Base-by-base conservation (phyloP, 2,797 vertebrate species). In the Acanthurus leucopareius region DNA sequence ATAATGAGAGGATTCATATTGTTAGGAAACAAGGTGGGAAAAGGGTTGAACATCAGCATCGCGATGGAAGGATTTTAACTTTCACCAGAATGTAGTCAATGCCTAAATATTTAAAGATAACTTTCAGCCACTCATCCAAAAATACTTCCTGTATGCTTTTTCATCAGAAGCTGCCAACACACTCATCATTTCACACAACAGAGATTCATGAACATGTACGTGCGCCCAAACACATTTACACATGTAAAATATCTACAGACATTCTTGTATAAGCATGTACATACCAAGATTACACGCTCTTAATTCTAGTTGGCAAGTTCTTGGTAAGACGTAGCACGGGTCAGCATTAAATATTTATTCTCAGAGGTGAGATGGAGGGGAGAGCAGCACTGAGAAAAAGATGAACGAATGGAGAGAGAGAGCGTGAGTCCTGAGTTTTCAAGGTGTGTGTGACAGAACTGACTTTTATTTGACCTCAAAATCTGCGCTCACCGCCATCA, bases 261-360 rank as follows among this genome's bases (percentile, higher is more conserved):
- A 10, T 7, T 48, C 38, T 19, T 47, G 20, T 42, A 62, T 53
- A 20, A 71, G 22, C 15, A 35, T 19, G 40, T 3, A 7, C 15
- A 54, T 16, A 10, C 45, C 10, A 13, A 47, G 11, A 47, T 11
- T 19, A 76, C 10, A 69, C 0, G 7, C 53, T 61, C 13, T 62
- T 57, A 20, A 65, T 66, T 62, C 0, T 3, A 59, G 38, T 7
- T 35, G 32, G 32, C 32, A 7, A 35, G 32, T 35, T 35, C 32
- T 16, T 32, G 42, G 56, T 53, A 19, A 80, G 51, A 76, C 0
- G 13, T 78, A 68, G 56, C 19, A 6, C 52, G n/a, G 60, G 14
- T 68, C 65, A 57, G 25, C 62, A 80, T 89, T 19, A 84, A 89
- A 84, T 58, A 85, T 85, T 80, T 53, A 86, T 76, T 73, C 28